A percentile compares a stretch with the other conserved stretches of the same genome.
These are phyloP conservation scores for Xylocopa sonorina DNA, from an alignment of 1,140 invertebrate genomes.

Conservation along the genomic window DNA sequence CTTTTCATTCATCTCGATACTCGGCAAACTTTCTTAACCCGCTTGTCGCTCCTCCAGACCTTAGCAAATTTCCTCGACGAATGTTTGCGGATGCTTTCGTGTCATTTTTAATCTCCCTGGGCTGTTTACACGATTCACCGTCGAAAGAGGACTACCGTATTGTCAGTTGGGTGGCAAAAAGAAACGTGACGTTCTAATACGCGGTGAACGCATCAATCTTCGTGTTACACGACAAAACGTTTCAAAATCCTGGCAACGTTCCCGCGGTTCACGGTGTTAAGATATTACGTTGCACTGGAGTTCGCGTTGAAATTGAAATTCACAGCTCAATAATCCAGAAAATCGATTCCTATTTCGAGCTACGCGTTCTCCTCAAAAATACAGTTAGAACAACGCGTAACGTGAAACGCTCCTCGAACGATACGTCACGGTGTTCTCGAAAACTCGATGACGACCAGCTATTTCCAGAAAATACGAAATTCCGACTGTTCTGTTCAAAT, in stretches of 20 bases:
- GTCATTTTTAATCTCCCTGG: neutral
- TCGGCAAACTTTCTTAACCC: neutral
- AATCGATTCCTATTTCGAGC: neutral
- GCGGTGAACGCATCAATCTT: too few relatives aligned
- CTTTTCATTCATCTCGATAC: neutral
- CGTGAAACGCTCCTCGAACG: neutral
- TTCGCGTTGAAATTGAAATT: neutral
- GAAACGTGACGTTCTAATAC: too few relatives aligned
- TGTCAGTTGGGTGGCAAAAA: too few relatives aligned
- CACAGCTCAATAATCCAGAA: neutral
- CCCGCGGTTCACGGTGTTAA: neutral
- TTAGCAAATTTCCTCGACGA: neutral
- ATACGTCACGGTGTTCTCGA: neutral
- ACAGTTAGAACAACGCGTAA: neutral
- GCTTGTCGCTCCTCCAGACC: neutral
- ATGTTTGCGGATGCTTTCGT: neutral
- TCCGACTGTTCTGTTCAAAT: neutral
- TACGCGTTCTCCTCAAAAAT: conserved; percentile 2
- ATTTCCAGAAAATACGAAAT: conserved; percentile 23
- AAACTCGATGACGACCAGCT: neutral
- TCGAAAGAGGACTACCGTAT: neutral
- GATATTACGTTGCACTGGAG: neutral
- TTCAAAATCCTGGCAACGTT: neutral
- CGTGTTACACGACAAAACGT: too few relatives aligned
- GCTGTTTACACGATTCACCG: neutral